These are phyloP conservation scores for Ennomos fuscantarius DNA, from an alignment of 2,888 invertebrate genomes.

Conservation along the genomic window DNA sequence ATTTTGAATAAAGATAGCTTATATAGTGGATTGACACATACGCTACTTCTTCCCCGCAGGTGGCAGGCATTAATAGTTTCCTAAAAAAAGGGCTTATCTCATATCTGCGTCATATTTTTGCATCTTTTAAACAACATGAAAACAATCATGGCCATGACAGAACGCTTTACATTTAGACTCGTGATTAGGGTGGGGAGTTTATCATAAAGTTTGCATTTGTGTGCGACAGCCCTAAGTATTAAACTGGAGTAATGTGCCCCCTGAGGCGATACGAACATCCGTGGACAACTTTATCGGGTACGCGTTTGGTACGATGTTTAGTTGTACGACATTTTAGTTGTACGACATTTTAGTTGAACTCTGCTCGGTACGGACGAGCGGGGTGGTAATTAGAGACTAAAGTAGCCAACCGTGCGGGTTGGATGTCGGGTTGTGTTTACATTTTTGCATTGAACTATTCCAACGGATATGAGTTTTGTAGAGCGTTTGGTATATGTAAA, in stretches of 20 bases:
- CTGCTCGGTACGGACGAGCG: conserved; percentile 29
- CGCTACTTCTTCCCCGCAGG: no score
- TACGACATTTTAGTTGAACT: conserved; percentile 36
- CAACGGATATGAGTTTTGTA: not conserved
- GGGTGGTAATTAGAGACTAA: conserved; percentile 39
- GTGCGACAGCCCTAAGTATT: conserved; percentile 54
- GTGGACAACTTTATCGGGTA: conserved; percentile 59
- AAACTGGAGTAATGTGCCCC: conserved; percentile 62
- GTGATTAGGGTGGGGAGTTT: conserved; percentile 35
- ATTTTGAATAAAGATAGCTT: no score
- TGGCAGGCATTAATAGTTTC: no score
- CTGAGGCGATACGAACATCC: conserved; percentile 52
- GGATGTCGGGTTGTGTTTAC: not conserved
- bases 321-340: conserved; percentile 34
- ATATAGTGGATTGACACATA: no score
- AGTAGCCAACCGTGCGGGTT: conserved; percentile 23
- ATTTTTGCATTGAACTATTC: not conserved
- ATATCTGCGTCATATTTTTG: no score
- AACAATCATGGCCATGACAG: conserved; percentile 9
- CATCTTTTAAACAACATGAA: not conserved
- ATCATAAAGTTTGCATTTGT: conserved; percentile 47
- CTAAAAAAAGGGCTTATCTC: no score
- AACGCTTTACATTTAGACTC: conserved; percentile 29
- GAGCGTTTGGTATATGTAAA: no score
- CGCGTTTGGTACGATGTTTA: conserved; percentile 50